Conservation (phyloP, 2,888 invertebrate species). For the Coelopa pilipes region DNA sequence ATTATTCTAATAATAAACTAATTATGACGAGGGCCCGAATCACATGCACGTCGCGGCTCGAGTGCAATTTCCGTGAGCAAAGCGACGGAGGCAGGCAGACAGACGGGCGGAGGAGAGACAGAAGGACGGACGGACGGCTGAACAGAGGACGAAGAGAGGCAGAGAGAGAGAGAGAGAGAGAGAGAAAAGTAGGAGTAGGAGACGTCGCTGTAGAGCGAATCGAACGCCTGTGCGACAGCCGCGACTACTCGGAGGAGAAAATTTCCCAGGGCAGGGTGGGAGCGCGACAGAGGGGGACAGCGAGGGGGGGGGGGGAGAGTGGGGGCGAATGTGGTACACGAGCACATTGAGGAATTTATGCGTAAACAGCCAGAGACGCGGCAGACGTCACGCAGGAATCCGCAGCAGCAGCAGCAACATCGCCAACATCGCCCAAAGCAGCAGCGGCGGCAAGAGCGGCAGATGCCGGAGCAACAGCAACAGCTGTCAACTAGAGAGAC, state of each 20-base stretch:
- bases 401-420: neutral
- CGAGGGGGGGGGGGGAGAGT: neutral
- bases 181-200: neutral
- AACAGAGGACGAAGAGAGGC: neutral
- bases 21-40: conserved; percentile 18
- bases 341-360: neutral
- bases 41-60: conserved; percentile 17
- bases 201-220: conserved; percentile 4
- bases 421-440: neutral
- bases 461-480: conserved; percentile 5
- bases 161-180: conserved; percentile 4
- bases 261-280: conserved; percentile 4
- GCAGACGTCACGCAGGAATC: conserved; percentile 31
- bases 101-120: neutral
- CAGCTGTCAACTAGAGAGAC: conserved; percentile 24
- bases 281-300: neutral
- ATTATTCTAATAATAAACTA: conserved; percentile 29
- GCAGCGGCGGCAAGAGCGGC: neutral
- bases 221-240: conserved; percentile 29
- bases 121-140: neutral
- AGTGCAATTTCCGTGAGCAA: conserved; percentile 26
- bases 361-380: conserved; percentile 19
- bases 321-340: neutral
- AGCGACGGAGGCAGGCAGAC: neutral
- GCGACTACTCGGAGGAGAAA: conserved; percentile 15